Evolutionary conservation across 2,797 vertebrate species (phyloP), one percentile per base, ranked within the genome.

Genomic region (Eulemur albifrons): DNA sequence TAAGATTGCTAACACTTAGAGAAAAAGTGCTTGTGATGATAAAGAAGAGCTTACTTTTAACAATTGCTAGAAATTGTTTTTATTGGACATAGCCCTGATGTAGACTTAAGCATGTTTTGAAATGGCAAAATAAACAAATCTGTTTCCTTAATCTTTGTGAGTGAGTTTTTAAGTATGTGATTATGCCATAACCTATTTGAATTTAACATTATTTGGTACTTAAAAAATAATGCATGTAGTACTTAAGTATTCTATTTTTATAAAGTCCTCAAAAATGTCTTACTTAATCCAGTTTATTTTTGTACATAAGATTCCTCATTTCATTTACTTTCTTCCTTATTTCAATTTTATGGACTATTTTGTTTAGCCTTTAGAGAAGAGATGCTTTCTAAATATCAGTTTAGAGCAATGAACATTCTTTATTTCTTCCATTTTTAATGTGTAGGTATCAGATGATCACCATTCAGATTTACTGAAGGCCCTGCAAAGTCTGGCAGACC

Each of bases 351-450:
- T 93, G 79, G 40, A 93, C 73, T 93, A 50, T 94, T 93, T 92
- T 48, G 61, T 65, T 97, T 94, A 92, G 63, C n/a, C 85, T 94
- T 95, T 96, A 72, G 57, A 84, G 79, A 95, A 75, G 86, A 97
- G 88, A 93, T 96, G 81, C 63, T 97, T 96, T 97, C 92, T 97
- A 86, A 96, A 86, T 93, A 76, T 88, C 90, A 96, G 88, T 90
- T 95, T 73, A 97, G 90, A 97, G 38, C 79, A 93, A 69, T 80
- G 50, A 93, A 85, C 50, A 81, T 80, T 96, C 38, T 82, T 93
- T n/a, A 86, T 83, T 88, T 20, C 59, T 30, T 91, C 48, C 25
- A 63, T 76, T 86, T 97, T 93, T 63, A 92, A 79, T 84, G 54
- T 81, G 17, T 65, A 84, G 89, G 20, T 93, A 30, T 94, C 77